A percentile compares a stretch with the other conserved stretches of the same genome.
These are phyloP conservation scores for Trididemnum miniatum DNA, from an alignment of 23 tunicate species.

Conservation along the genomic window DNA sequence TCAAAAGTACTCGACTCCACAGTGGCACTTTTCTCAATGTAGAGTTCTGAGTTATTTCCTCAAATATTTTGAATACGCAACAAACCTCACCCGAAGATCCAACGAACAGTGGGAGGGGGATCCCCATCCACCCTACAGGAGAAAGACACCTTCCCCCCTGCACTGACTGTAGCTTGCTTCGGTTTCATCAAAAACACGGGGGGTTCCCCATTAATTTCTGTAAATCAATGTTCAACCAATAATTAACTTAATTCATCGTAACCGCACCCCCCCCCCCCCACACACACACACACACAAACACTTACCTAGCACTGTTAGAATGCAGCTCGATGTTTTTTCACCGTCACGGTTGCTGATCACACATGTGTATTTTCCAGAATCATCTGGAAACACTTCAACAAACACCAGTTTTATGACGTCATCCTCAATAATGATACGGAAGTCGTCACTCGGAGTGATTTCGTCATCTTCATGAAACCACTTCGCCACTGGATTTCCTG, in stretches of 20 bases:
- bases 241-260: neutral
- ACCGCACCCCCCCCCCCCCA: neutral
- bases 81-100: constrained; percentile 65
- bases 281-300: neutral
- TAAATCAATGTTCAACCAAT: neutral
- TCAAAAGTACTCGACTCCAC: no score
- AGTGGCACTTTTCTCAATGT: no score
- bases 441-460: constrained; percentile 69
- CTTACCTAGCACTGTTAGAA: constrained; percentile 71
- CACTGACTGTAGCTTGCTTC: constrained; percentile 58
- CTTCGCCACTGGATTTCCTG: constrained; percentile 78
- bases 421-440: constrained; percentile 42
- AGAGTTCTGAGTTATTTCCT: no score
- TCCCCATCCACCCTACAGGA: constrained; percentile 84
- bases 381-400: constrained; percentile 88
- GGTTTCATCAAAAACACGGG: constrained; percentile 74
- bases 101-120: constrained; percentile 67
- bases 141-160: constrained; percentile 63
- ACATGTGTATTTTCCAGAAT: constrained; percentile 69
- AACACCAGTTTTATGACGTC: constrained; percentile 49
- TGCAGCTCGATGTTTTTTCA: constrained; percentile 47
- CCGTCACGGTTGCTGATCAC: constrained; percentile 62
- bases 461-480: constrained; percentile 70
- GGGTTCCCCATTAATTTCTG: constrained; percentile 88
- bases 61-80: neutral